phyloP scores from a whole-genome alignment of 2,113 vertebrate genomes.

The Melospiza georgiana region DNA sequence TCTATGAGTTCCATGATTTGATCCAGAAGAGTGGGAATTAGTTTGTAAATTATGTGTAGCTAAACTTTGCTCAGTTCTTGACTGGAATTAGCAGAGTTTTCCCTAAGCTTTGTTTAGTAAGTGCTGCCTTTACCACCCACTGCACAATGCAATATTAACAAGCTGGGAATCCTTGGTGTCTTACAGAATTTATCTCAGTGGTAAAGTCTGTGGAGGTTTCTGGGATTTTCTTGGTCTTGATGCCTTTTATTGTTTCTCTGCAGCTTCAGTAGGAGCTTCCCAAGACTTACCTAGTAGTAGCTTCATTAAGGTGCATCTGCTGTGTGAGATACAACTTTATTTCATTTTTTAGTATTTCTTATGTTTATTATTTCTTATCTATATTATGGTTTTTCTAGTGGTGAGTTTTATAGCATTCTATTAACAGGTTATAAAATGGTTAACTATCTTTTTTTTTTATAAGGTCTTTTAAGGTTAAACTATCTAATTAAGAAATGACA shows the following conservation, averaged over 20 bases:
- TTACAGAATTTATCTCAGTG: constrained; percentile 43
- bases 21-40: neutral
- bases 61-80: neutral
- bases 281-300: neutral
- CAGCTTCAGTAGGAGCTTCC: neutral
- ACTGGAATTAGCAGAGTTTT: neutral
- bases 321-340: neutral
- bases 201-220: neutral
- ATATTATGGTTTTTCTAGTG: neutral
- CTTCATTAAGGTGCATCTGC: neutral
- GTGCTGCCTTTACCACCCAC: neutral
- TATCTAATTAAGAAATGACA: neutral
- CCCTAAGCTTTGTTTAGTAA: neutral
- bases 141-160: neutral
- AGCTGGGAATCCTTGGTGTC: neutral
- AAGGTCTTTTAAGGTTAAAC: neutral
- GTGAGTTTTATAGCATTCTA: neutral
- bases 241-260: constrained; percentile 60
- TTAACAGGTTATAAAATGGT: neutral
- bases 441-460: neutral
- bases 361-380: neutral
- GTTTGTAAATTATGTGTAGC: neutral
- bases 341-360: neutral
- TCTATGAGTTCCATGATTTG: neutral
- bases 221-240: constrained; percentile 71